phyloP scores from a whole-genome alignment of 2,888 invertebrate genomes.

The Trichogramma dendrolimi region DNA sequence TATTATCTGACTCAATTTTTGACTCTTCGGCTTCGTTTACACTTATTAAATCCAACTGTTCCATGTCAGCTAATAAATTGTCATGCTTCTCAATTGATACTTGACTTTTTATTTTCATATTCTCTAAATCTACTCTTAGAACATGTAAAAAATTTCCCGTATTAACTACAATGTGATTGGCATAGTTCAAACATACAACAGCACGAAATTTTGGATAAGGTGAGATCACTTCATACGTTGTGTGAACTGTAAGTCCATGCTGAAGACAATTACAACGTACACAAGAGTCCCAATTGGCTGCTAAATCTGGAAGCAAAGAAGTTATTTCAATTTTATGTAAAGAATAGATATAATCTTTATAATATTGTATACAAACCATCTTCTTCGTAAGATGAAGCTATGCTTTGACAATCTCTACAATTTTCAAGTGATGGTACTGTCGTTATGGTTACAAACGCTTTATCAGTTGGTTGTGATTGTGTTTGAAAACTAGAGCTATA shows the following conservation, averaged over 20 bases:
- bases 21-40: constrained; percentile 43
- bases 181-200: constrained; percentile 65
- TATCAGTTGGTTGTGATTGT: constrained; percentile 49
- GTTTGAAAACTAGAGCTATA: constrained; percentile 41
- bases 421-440: constrained; percentile 63
- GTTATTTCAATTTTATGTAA: constrained; percentile 3
- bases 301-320: constrained; percentile 49
- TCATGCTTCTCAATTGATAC: constrained; percentile 47
- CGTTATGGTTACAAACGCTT: constrained; percentile 64
- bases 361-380: constrained; percentile 45
- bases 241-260: constrained; percentile 89
- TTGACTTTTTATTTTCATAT: constrained; percentile 41
- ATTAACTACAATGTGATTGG: constrained; percentile 74
- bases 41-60: constrained; percentile 44
- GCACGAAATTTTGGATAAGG: constrained; percentile 76
- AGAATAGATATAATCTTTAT: background rate
- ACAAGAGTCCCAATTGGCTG: constrained; percentile 57
- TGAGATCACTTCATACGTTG: constrained; percentile 84
- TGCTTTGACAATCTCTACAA: constrained; percentile 59
- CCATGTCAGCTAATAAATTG: constrained; percentile 39
- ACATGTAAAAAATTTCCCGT: constrained; percentile 83
- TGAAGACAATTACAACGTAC: constrained; percentile 73
- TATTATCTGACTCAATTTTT: constrained; percentile 42
- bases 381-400: constrained; percentile 55
- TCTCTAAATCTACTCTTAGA: constrained; percentile 60